Evolutionary conservation across 2,888 invertebrate genomes (phyloP).

Genomic region (Apamea monoglypha): DNA sequence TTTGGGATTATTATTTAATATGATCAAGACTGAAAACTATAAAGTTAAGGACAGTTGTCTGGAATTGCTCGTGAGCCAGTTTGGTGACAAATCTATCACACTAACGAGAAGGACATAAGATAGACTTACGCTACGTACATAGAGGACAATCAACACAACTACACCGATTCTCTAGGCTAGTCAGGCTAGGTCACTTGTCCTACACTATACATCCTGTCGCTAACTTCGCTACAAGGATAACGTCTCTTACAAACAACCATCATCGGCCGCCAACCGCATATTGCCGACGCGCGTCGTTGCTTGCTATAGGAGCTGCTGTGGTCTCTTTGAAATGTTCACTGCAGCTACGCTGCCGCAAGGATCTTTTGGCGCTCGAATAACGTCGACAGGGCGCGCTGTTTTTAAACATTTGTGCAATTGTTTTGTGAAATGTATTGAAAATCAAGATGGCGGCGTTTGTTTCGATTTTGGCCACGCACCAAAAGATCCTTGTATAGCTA

Average conservation of each 20-base stretch:
- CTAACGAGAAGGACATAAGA: slow-evolving; percentile 26
- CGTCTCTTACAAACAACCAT: neutral
- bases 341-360: neutral
- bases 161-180: neutral
- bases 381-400: too few relatives aligned
- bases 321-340: too few relatives aligned
- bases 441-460: neutral
- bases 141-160: neutral
- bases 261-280: neutral
- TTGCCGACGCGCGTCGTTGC: neutral
- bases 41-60: slow-evolving; percentile 21
- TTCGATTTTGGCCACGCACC: neutral
- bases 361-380: neutral
- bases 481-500: neutral
- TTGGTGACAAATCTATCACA: slow-evolving; percentile 67
- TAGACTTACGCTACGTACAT: neutral
- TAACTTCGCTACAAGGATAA: neutral
- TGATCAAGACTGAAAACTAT: slow-evolving; percentile 19
- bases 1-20: slow-evolving; percentile 22
- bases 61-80: slow-evolving; percentile 48
- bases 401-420: neutral
- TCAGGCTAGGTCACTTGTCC: slow-evolving; percentile 8
- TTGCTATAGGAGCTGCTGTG: neutral
- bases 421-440: neutral
- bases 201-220: neutral